Percentiles rank a stretch among this genome's conserved stretches.
phyloP scores from a whole-genome alignment of 1,140 invertebrate species.

The Venturia canescens region DNA sequence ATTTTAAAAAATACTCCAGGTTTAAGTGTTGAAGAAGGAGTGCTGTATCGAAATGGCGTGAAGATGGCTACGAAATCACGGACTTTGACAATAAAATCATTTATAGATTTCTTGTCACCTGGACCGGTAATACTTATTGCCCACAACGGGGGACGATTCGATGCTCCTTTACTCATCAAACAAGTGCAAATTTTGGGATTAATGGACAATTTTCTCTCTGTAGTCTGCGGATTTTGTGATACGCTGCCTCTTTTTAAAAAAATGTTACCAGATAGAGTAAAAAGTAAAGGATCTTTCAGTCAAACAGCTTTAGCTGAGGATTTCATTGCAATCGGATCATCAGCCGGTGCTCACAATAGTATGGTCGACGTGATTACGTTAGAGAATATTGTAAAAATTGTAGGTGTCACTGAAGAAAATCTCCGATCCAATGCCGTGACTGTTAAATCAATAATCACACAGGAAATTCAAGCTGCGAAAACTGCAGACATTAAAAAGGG shows the following conservation, averaged over 20 bases:
- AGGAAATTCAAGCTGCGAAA: background rate
- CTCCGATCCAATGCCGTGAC: constrained; percentile 5
- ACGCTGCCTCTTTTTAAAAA: background rate
- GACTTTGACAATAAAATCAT: background rate
- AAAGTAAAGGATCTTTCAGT: background rate
- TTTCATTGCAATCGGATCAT: background rate
- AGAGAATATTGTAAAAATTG: background rate
- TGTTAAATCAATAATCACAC: background rate
- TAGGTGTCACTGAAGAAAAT: constrained; percentile 9
- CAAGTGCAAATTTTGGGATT: background rate
- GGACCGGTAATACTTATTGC: background rate
- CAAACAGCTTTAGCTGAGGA: constrained; percentile 23
- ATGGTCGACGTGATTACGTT: constrained; percentile 8
- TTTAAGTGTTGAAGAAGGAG: background rate
- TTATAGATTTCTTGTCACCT: background rate
- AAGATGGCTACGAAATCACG: background rate
- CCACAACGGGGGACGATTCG: background rate
- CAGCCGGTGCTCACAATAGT: constrained; percentile 20
- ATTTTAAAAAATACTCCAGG: too few relatives aligned
- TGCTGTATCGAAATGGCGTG: background rate
- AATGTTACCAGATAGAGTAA: background rate
- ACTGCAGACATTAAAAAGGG: background rate
- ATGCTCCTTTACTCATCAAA: background rate
- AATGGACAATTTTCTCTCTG: background rate
- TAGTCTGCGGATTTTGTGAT: background rate